Evolutionary conservation across 2,797 vertebrate genomes (phyloP).

Genomic region (Alosa sapidissima): DNA sequence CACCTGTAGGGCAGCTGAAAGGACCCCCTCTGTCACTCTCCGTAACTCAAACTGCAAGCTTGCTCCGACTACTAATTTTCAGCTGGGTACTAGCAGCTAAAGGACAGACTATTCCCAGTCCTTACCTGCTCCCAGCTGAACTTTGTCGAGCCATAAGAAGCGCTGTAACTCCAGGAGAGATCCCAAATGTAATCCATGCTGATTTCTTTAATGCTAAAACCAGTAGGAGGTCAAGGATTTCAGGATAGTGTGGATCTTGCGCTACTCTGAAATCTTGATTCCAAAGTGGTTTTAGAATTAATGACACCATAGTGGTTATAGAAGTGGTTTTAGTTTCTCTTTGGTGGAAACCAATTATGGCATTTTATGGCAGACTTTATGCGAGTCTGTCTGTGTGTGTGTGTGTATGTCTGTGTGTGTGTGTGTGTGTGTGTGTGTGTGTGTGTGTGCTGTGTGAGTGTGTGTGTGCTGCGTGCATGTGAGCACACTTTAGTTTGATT

Average conservation of each 20-base stretch:
- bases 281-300: too few relatives aligned
- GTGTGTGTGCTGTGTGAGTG: background rate
- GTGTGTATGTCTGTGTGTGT: background rate
- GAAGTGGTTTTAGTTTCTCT: background rate
- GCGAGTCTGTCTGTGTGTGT: background rate
- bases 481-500: background rate
- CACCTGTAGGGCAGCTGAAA: background rate
- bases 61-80: background rate
- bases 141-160: background rate
- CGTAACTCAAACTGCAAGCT: background rate
- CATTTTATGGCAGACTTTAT: background rate
- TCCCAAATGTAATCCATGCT: too few relatives aligned
- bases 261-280: background rate
- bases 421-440: background rate
- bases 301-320: too few relatives aligned
- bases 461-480: background rate
- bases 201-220: too few relatives aligned
- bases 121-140: background rate
- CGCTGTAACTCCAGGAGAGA: background rate
- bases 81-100: background rate
- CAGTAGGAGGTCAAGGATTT: background rate
- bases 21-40: background rate
- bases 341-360: background rate
- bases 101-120: background rate
- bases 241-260: background rate